phyloP scores from a whole-genome alignment of 2,888 invertebrate species.

The Torymus texanus region DNA sequence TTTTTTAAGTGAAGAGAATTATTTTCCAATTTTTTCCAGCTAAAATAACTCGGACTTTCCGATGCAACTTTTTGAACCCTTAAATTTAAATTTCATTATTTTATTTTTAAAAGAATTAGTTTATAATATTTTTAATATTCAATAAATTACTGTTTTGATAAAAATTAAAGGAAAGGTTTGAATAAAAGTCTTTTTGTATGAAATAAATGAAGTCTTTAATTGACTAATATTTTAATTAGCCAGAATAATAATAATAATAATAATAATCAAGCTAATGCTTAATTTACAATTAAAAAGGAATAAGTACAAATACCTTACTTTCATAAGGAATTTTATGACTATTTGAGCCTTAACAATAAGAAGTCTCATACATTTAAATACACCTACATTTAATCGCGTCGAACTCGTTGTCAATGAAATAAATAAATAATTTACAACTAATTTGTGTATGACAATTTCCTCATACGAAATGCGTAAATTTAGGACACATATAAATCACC shows the following conservation, averaged over 20 bases:
- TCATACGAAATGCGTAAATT: conserved; percentile 37
- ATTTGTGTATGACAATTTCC: conserved; percentile 42
- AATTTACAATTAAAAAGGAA: conserved; percentile 42
- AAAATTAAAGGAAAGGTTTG: conserved; percentile 14
- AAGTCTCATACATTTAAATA: conserved; percentile 54
- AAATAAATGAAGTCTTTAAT: conserved; percentile 50
- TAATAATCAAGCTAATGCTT: conserved; percentile 27
- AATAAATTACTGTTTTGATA: conserved; percentile 15
- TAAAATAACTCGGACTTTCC: no score
- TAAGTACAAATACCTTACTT: conserved; percentile 55
- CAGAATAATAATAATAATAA: conserved; percentile 14
- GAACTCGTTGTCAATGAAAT: conserved; percentile 50
- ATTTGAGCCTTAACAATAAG: conserved; percentile 49
- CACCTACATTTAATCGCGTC: conserved; percentile 41
- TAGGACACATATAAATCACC: conserved; percentile 37
- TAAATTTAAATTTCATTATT: not conserved
- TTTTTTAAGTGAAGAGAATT: no score
- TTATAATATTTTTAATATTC: conserved; percentile 28
- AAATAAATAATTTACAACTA: conserved; percentile 56
- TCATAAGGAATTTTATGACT: conserved; percentile 53
- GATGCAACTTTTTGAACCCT: no score
- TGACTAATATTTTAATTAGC: conserved; percentile 53
- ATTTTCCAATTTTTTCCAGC: no score
- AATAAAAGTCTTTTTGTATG: conserved; percentile 39
- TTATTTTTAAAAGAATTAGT: conserved; percentile 18